Conservation (phyloP, 1,140 invertebrate species). For the Lerema accius region DNA sequence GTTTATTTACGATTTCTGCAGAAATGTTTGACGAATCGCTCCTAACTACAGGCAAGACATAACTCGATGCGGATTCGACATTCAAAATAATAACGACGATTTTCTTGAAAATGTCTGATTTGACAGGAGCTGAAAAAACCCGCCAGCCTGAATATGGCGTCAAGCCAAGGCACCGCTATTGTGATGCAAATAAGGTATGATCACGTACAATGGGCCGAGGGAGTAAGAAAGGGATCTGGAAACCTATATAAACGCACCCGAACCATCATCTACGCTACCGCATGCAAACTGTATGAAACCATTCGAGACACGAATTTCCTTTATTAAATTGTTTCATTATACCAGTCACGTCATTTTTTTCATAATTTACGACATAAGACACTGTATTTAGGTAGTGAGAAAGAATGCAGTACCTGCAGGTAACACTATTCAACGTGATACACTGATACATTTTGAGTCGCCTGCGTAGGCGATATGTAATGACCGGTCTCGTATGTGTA, state of each 20-base stretch:
- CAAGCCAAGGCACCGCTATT: slow-evolving; percentile 64
- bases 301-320: too few species aligned
- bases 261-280: not conserved
- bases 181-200: slow-evolving; percentile 76
- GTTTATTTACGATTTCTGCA: too few species aligned
- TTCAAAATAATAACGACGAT: not conserved
- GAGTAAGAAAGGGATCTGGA: slow-evolving; percentile 52
- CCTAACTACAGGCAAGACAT: too few species aligned
- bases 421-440: too few species aligned
- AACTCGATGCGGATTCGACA: not conserved
- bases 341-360: too few species aligned
- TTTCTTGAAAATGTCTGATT: slow-evolving; percentile 1
- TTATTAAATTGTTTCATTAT: not conserved
- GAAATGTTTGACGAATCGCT: too few species aligned
- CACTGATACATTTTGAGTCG: too few species aligned
- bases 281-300: not conserved
- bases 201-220: slow-evolving; percentile 68
- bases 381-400: too few species aligned
- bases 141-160: slow-evolving; percentile 50
- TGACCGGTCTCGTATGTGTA: slow-evolving; percentile 32
- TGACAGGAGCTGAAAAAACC: slow-evolving; percentile 23
- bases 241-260: slow-evolving; percentile 56
- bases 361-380: too few species aligned
- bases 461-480: slow-evolving; percentile 1
- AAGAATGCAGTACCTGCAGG: too few species aligned